Conservation (phyloP, 2,113 vertebrate genomes). For the Equus przewalskii region DNA sequence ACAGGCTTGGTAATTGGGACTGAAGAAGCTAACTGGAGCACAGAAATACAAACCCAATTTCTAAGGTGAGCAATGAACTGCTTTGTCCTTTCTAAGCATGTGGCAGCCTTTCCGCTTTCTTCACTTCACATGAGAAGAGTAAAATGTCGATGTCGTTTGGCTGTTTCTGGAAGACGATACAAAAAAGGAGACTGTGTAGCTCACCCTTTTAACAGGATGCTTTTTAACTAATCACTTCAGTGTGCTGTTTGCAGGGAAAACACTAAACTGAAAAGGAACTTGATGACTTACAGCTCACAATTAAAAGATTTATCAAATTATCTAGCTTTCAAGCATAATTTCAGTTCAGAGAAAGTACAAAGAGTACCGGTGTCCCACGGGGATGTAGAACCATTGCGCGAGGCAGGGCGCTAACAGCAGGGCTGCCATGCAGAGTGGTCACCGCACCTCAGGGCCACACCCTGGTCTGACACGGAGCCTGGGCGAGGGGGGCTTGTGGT, state of each 20-base stretch:
- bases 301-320: constrained; percentile 76
- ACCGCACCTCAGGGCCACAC: constrained; percentile 16
- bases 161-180: constrained; percentile 46
- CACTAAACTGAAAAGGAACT: constrained; percentile 31
- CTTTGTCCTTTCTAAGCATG: constrained; percentile 33
- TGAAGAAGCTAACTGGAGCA: neutral
- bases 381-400: constrained; percentile 28
- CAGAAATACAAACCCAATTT: constrained; percentile 23
- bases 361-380: constrained; percentile 50
- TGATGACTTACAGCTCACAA: constrained; percentile 67
- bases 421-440: neutral
- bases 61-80: constrained; percentile 23
- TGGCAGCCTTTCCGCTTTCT: constrained; percentile 53
- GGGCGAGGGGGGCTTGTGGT: constrained; percentile 54
- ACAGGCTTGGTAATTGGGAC: neutral
- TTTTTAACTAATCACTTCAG: constrained; percentile 67
- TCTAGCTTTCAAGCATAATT: constrained; percentile 71
- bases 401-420: neutral
- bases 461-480: constrained; percentile 64
- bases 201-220: constrained; percentile 21
- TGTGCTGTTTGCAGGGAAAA: constrained; percentile 47
- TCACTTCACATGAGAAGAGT: constrained; percentile 51
- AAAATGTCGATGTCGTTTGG: neutral
- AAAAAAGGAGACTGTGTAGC: neutral
- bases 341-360: constrained; percentile 67